Percentiles rank a stretch among this genome's conserved stretches.
Conservation (phyloP, 2,113 vertebrate genomes). For the Trochalopteron elliotii region DNA sequence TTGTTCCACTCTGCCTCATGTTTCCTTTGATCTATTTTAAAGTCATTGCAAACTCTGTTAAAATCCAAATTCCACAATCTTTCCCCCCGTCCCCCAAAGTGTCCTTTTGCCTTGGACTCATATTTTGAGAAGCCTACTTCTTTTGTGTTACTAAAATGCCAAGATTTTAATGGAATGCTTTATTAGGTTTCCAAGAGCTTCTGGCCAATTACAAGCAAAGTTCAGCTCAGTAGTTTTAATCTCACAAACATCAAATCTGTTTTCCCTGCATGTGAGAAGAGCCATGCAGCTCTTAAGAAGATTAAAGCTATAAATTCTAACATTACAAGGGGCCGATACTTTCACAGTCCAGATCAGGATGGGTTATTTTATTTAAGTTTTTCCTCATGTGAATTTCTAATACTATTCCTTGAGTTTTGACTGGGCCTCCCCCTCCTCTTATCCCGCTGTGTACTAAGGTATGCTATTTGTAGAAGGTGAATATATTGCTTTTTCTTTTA, state of each 20-base stretch:
- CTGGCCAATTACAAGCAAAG: constrained; percentile 63
- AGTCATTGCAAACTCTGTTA: constrained; percentile 23
- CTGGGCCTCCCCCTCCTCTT: background rate
- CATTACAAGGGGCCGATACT: constrained; percentile 13
- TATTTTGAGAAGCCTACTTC: constrained; percentile 66
- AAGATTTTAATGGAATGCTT: constrained; percentile 72
- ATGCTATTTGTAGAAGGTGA: background rate
- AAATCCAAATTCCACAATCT: background rate
- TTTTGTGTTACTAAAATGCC: constrained; percentile 73
- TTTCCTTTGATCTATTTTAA: constrained; percentile 27
- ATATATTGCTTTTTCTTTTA: background rate
- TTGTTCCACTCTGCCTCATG: background rate
- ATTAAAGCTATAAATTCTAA: constrained; percentile 59
- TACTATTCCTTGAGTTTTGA: background rate
- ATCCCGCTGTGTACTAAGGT: background rate
- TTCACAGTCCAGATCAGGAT: background rate
- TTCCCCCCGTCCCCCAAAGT: background rate
- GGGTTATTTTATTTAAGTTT: constrained; percentile 15
- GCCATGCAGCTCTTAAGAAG: constrained; percentile 53
- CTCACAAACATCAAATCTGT: constrained; percentile 49
- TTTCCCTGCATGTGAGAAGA: constrained; percentile 55
- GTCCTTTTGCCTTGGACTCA: constrained; percentile 44
- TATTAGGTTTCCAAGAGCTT: constrained; percentile 69
- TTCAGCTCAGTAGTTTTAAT: constrained; percentile 62
- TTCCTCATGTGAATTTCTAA: background rate